A percentile compares a stretch with the other conserved stretches of the same genome.
phyloP scores from a whole-genome alignment of 2,797 vertebrate genomes.

The Protosalanx chinensis region DNA sequence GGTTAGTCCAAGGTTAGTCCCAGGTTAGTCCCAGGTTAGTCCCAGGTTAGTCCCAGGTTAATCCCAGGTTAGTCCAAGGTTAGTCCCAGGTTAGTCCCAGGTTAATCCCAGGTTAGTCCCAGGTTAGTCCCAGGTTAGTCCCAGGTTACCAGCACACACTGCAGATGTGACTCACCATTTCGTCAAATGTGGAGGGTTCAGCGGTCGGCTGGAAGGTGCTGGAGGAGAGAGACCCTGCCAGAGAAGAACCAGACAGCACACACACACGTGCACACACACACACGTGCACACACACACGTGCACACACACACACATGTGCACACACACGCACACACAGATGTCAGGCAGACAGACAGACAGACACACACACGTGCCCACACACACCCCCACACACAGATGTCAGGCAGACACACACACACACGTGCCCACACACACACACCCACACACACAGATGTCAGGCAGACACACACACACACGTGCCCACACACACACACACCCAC shows the following conservation, averaged over 20 bases:
- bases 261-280: not conserved
- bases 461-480: not conserved
- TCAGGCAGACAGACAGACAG: not conserved
- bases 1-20: too few relatives aligned
- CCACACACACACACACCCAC: not conserved
- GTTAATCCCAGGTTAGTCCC: too few relatives aligned
- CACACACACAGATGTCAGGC: not conserved
- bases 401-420: not conserved
- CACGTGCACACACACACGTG: not conserved
- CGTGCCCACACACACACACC: not conserved
- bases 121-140: too few relatives aligned
- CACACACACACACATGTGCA: not conserved
- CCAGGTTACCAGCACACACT: too few relatives aligned
- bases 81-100: too few relatives aligned
- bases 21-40: not conserved
- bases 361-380: not conserved
- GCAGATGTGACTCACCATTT: conserved; percentile 13
- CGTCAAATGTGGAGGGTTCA: not conserved
- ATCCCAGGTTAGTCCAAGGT: not conserved
- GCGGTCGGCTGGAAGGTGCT: not conserved
- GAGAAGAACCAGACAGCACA: conserved; percentile 6
- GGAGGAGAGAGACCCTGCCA: not conserved
- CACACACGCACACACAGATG: not conserved
- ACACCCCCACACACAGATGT: not conserved
- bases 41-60: not conserved